Conservation (phyloP, 2,888 invertebrate species). For the Sialis lutaria region DNA sequence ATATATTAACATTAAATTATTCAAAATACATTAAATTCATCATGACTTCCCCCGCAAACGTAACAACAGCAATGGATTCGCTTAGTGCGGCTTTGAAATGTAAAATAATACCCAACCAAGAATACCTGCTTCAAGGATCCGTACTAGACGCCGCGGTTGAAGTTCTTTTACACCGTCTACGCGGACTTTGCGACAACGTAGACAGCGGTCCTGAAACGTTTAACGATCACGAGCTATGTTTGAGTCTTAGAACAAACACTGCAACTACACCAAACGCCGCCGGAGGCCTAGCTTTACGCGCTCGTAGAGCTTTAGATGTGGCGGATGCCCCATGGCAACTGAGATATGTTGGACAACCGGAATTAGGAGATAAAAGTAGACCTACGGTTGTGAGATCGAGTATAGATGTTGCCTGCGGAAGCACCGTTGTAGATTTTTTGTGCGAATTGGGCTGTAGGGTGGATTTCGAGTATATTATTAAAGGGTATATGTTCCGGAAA, state of each 20-base stretch:
- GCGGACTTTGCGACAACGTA: conserved; percentile 86
- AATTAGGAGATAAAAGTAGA: conserved; percentile 71
- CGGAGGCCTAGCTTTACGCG: conserved; percentile 44
- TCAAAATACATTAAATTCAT: too few relatives aligned
- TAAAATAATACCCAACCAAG: conserved; percentile 83
- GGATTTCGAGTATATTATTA: conserved; percentile 86
- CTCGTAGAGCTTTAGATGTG: conserved; percentile 67
- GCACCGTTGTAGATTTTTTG: conserved; percentile 78
- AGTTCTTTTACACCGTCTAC: conserved; percentile 70
- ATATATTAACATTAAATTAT: too few relatives aligned
- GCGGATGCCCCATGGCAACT: conserved; percentile 78
- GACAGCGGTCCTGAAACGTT: conserved; percentile 83
- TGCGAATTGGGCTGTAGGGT: conserved; percentile 80
- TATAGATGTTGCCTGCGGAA: conserved; percentile 82
- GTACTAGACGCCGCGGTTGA: conserved; percentile 84
- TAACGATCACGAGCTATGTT: conserved; percentile 85
- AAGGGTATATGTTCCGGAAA: conserved; percentile 89
- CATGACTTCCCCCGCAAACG: too few relatives aligned
- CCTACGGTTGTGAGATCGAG: conserved; percentile 84
- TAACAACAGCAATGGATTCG: conserved; percentile 52
- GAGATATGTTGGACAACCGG: conserved; percentile 81
- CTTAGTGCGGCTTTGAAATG: conserved; percentile 62
- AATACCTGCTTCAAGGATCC: conserved; percentile 85
- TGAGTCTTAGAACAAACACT: conserved; percentile 53
- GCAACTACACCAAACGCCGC: conserved; percentile 29